Evolutionary conservation across 2,797 vertebrate genomes (phyloP), one percentile per base, ranked within the genome.

Genomic region (Staurois parvus): DNA sequence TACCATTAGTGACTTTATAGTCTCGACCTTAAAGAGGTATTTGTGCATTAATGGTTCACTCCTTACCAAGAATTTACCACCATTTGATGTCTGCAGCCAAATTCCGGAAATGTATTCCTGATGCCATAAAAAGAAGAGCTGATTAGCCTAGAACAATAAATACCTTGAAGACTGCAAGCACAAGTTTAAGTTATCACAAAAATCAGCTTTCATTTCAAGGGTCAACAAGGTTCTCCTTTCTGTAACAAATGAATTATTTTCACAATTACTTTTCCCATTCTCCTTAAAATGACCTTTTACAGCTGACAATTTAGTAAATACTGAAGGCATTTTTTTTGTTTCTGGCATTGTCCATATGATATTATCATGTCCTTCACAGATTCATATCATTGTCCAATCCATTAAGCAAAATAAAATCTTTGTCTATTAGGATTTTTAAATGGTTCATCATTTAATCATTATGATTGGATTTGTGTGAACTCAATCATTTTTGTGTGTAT

Each of bases 241-340:
- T 84, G 83, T 84, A 79, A 79, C 83, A 84, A 84, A 84, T 79
- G 67, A 84, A 84, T 84, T 84, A 84, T 76, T 84, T 78, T 52
- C 75, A 84, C 72, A 84, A 84, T 84, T 84, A 73, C 76, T 62
- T 79, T 48, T 79, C 21, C 26, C 68, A 79, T 66, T 84, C 76
- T 59, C 64, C 66, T 77, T 84, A 64, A 72, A 30, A 79, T 79
- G 52, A 79, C 70, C 76, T 79, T 79, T 77, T 84, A 52, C 68
- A 26, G 68, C 15, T 42, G 34, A 48, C 62, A 45, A 73, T 79
- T 84, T 64, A 72, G 76, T 42, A 79, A 79, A 62, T 79, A 79
- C 66, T 84, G 69, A 73, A 78, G 34, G 29, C 30, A 79, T 84
- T 84, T 79, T 62, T 64, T 79, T 62, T 64, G 56, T 77, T 64